Conservation (phyloP, 2,797 vertebrate genomes). For the Poeciliopsis infans region DNA sequence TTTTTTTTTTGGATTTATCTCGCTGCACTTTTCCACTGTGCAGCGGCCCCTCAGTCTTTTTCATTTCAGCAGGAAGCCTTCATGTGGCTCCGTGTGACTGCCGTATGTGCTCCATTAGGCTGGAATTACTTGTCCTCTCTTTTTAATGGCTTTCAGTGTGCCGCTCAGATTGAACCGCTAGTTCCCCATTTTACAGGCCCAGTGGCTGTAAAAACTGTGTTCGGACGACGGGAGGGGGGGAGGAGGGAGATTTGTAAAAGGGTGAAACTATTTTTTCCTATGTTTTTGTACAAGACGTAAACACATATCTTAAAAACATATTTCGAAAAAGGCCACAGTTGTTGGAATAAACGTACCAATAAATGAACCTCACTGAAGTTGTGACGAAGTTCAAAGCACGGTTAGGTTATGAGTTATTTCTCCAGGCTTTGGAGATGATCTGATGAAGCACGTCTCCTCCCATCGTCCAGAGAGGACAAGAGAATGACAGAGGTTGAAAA, state of each 20-base stretch:
- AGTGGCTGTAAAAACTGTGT: constrained; percentile 55
- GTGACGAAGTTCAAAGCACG: not conserved
- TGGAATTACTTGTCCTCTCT: constrained; percentile 52
- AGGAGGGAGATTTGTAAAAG: not conserved
- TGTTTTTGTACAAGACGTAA: not conserved
- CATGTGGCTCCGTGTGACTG: constrained; percentile 33
- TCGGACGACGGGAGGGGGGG: constrained; percentile 7
- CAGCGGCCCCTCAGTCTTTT: constrained; percentile 26
- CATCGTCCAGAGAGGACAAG: not conserved
- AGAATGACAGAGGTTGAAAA: not conserved
- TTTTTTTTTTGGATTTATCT: constrained; percentile 55
- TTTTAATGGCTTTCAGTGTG: constrained; percentile 53
- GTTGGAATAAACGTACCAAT: not conserved
- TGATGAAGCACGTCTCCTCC: not conserved
- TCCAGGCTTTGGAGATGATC: not conserved
- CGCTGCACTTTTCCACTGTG: constrained; percentile 25
- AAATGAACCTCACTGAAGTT: not conserved
- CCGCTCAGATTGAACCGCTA: constrained; percentile 20
- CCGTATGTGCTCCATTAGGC: constrained; percentile 59
- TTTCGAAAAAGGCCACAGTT: not conserved
- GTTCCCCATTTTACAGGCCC: constrained; percentile 45
- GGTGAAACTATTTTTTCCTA: not conserved
- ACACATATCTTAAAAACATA: not conserved
- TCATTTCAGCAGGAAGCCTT: constrained; percentile 30
- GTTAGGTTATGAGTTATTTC: not conserved